Base-by-base conservation (phyloP, 2,113 vertebrate species). In the Leucopsar rothschildi region DNA sequence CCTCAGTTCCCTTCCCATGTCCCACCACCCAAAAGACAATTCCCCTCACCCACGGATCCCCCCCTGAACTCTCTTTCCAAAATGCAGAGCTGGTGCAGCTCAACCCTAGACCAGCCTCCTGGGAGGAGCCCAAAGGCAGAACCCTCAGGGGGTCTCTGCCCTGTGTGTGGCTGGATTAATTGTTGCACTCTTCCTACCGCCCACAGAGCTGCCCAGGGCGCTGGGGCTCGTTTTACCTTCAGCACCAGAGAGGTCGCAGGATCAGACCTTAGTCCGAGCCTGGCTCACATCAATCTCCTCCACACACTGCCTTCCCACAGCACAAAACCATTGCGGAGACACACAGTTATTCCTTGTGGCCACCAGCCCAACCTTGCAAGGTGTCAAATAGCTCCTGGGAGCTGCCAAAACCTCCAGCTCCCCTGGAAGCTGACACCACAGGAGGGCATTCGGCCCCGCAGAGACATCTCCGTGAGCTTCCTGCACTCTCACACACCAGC, bases 101-200 rank as follows among this genome's bases (percentile, higher is more conserved):
- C 10, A 0, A 3, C 42, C 16, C 52, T 0, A 20, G 44, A 47
- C 37, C 40, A 56, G 11, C 16, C 0, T 0, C 0, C 5, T 3
- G 28, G 56, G 10, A 8, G 5, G 37, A 78, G 22, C 29, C 52
- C 73, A 8, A 37, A 40, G 37, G 44, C 6, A 15, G 40, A 61
- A 25, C 11, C 13, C 31, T 64, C 35, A 15, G 0, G 5, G 44
- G 49, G 44, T 47, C 42, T 35, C 17, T 44, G 40, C 28, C 15
- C 52, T 23, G 12, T 12, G 4, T 1, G 0, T 15, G 27, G 33
- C 47, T 57, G 39, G 13, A 45, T 76, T 57, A 52, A 79, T 15
- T 35, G 44, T 5, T 10, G 5, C 15, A 2, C 35, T 45, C 14
- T 12, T 56, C 70, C 39, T 10, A 5, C 17, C 6, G 4, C 8